These are phyloP conservation scores for Dorcus parallelipipedus DNA, from an alignment of 2,888 invertebrate species.

Conservation along the genomic window DNA sequence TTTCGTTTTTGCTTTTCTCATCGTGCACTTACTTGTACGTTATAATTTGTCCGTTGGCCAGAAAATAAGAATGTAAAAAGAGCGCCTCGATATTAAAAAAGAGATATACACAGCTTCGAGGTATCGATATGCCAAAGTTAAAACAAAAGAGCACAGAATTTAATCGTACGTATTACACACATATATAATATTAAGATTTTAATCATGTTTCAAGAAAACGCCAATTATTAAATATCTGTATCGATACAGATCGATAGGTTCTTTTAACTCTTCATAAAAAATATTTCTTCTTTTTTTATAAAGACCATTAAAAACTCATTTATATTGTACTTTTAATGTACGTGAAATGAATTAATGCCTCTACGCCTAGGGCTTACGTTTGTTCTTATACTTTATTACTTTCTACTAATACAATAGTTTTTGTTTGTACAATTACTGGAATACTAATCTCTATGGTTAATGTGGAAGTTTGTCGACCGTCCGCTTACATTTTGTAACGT, in stretches of 20 bases:
- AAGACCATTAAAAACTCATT: neutral
- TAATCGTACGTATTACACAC: constrained; percentile 4
- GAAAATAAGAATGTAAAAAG: neutral
- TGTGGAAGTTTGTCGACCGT: too few species aligned
- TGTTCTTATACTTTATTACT: neutral
- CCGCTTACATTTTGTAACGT: too few species aligned
- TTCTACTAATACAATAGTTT: neutral
- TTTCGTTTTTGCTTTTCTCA: too few species aligned
- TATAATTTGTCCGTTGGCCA: too few species aligned
- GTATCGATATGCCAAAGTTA: constrained; percentile 1
- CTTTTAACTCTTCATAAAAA: constrained; percentile 2
- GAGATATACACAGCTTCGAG: neutral
- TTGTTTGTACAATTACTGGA: neutral
- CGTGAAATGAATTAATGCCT: neutral
- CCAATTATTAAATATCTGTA: constrained; percentile 7
- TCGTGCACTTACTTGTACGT: too few species aligned
- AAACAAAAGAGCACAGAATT: neutral
- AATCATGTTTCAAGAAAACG: constrained; percentile 8
- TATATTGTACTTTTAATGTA: neutral
- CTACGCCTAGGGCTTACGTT: neutral
- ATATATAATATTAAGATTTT: constrained; percentile 9
- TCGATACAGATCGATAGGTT: neutral
- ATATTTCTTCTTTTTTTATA: neutral
- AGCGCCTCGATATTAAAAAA: neutral
- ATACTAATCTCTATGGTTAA: neutral